Percentiles rank a stretch among this genome's conserved stretches.
Conservation (phyloP, 2,797 vertebrate genomes). For the Danio kyathit region DNA sequence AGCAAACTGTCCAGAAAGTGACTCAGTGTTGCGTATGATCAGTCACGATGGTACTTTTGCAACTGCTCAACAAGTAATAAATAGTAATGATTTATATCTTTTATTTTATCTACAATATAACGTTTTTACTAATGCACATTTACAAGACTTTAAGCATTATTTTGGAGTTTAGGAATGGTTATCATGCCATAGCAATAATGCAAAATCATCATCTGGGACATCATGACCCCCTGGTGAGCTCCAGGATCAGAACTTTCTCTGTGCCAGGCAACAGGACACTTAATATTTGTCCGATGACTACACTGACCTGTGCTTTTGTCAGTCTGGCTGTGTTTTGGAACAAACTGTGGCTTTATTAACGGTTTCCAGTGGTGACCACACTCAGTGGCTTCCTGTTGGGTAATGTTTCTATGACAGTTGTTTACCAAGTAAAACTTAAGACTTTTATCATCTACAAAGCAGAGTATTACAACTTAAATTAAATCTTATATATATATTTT, state of each 20-base stretch:
- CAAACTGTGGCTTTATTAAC: slow-evolving; percentile 22
- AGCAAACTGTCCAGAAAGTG: neutral
- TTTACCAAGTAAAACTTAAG: slow-evolving; percentile 30
- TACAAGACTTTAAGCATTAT: neutral
- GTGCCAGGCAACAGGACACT: slow-evolving; percentile 1
- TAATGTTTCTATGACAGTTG: slow-evolving; percentile 32
- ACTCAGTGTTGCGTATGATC: neutral
- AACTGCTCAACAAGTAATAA: neutral
- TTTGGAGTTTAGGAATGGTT: neutral
- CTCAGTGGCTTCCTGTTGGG: slow-evolving; percentile 32
- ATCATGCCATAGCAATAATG: neutral
- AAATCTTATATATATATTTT: too few species aligned
- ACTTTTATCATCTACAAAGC: neutral
- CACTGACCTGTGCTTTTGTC: neutral
- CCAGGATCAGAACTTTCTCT: neutral
- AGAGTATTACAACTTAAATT: neutral
- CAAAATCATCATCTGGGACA: neutral
- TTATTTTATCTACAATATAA: neutral
- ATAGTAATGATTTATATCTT: neutral
- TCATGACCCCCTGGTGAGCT: neutral
- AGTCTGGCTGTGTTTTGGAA: slow-evolving; percentile 29
- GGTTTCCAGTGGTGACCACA: slow-evolving; percentile 41
- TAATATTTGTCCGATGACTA: neutral
- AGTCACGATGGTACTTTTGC: neutral
- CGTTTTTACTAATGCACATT: neutral